A percentile compares a stretch with the other conserved stretches of the same genome.
These are phyloP conservation scores for Linhomoeus sp. DNA, from an alignment of 2,888 invertebrate species.

Conservation along the genomic window DNA sequence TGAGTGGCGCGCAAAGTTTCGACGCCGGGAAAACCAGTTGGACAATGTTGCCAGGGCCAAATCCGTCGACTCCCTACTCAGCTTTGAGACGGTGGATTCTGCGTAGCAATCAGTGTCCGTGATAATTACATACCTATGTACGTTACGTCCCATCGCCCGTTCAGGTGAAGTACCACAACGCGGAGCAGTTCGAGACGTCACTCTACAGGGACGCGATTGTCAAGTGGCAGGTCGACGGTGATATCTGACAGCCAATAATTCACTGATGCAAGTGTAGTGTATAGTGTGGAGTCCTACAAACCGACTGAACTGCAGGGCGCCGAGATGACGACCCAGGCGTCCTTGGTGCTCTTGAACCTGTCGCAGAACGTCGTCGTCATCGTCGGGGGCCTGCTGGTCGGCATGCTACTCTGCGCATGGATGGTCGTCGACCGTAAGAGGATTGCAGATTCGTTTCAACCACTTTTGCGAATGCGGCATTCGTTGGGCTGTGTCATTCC, in stretches of 20 bases:
- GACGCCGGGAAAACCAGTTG: conserved; percentile 73
- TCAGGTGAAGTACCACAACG: conserved; percentile 69
- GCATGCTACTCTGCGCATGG: conserved; percentile 56
- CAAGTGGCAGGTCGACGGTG: conserved; percentile 24
- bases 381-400: conserved; percentile 57
- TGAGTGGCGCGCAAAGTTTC: conserved; percentile 90
- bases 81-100: conserved; percentile 81
- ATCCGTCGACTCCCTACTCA: conserved; percentile 71
- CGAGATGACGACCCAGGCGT: conserved; percentile 64
- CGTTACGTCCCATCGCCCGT: no score
- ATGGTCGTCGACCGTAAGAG: conserved; percentile 49
- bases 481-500: conserved; percentile 1
- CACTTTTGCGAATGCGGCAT: neutral
- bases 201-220: conserved; percentile 63
- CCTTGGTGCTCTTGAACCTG: conserved; percentile 67
- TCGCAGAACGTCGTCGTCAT: conserved; percentile 72
- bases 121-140: no score
- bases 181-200: conserved; percentile 74
- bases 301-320: conserved; percentile 50
- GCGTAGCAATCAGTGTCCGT: no score
- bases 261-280: neutral
- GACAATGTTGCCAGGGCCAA: conserved; percentile 77
- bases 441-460: conserved; percentile 29
- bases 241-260: conserved; percentile 1
- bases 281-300: no score